Conservation (phyloP, 2,888 invertebrate genomes). For the Lepidocyrtinus sp. region DNA sequence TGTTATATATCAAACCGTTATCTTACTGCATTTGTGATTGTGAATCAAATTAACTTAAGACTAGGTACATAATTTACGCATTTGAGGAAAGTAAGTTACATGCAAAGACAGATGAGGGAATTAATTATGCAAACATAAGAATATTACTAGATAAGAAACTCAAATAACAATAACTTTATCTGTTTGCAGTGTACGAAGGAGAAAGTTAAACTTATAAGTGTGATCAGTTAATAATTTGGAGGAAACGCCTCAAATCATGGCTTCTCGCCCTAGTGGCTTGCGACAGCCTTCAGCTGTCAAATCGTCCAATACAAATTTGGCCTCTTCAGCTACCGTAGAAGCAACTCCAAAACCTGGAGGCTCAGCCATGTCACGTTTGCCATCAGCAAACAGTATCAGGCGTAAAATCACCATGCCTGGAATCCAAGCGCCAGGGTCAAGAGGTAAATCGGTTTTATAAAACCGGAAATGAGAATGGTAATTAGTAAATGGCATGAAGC, state of each 20-base stretch:
- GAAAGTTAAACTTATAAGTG: background rate
- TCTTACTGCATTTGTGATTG: background rate
- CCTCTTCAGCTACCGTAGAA: slow-evolving; percentile 26
- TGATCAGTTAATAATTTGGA: background rate
- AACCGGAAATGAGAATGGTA: background rate
- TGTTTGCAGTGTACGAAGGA: background rate
- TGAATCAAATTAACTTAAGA: background rate
- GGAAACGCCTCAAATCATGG: slow-evolving; percentile 19
- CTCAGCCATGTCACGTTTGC: slow-evolving; percentile 40
- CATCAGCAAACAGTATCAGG: slow-evolving; percentile 54
- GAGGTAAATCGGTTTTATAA: slow-evolving; percentile 21
- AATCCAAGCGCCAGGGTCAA: slow-evolving; percentile 48
- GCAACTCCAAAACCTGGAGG: slow-evolving; percentile 24
- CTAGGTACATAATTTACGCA: background rate
- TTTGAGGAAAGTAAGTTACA: background rate
- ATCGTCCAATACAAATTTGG: slow-evolving; percentile 45
- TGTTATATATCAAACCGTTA: too few species aligned
- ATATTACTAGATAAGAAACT: too few species aligned
- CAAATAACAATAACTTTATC: background rate
- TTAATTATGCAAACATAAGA: too few species aligned
- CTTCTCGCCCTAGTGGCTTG: slow-evolving; percentile 48
- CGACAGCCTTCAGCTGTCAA: slow-evolving; percentile 42
- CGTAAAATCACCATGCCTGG: slow-evolving; percentile 45
- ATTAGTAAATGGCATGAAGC: background rate
- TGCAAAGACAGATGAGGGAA: too few species aligned